Evolutionary conservation across 2,888 invertebrate genomes (phyloP).

Genomic region (Eupithecia subumbrata): DNA sequence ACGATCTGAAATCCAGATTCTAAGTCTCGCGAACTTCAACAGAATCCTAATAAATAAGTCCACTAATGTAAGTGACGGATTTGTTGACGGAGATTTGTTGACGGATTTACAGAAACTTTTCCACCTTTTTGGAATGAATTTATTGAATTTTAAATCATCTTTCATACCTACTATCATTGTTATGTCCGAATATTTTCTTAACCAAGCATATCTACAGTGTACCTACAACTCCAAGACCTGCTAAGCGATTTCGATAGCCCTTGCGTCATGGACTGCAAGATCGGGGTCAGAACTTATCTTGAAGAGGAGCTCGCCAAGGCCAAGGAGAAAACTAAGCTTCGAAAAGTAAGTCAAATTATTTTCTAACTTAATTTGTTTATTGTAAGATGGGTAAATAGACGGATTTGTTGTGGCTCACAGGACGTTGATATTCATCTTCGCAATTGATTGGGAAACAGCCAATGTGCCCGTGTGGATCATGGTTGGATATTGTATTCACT

Average conservation of each 20-base stretch:
- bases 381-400: not conserved
- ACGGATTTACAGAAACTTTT: no score
- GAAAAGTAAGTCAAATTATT: conserved; percentile 86
- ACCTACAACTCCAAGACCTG: conserved; percentile 96
- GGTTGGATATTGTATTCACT: not conserved
- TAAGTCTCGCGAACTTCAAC: not conserved
- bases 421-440: not conserved
- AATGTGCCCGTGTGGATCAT: not conserved
- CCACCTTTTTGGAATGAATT: not conserved
- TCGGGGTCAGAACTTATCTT: conserved; percentile 96
- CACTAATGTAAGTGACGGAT: no score
- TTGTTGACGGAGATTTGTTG: no score
- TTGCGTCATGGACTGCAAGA: conserved; percentile 98
- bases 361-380: not conserved
- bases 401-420: not conserved
- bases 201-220: conserved; percentile 76
- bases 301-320: conserved; percentile 98
- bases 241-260: conserved; percentile 95
- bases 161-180: not conserved
- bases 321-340: conserved; percentile 95
- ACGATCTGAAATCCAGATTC: not conserved
- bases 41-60: not conserved
- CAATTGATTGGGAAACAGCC: not conserved
- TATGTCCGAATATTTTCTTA: conserved; percentile 58
- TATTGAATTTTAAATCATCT: not conserved